Evolutionary conservation across 2,888 invertebrate species (phyloP), one percentile per base, ranked within the genome.

Genomic region (Harpalus rufipes): DNA sequence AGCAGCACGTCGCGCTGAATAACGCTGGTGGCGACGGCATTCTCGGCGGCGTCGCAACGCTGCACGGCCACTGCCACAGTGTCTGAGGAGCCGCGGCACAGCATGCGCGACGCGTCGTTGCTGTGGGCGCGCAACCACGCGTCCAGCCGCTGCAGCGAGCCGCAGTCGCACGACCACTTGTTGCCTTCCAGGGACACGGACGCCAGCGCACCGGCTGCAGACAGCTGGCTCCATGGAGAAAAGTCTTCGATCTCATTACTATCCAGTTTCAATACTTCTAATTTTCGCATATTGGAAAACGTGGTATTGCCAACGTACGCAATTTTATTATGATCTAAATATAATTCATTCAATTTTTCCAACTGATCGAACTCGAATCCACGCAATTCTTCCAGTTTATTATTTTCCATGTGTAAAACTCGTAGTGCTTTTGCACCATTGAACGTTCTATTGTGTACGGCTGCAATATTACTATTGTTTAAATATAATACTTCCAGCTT

Each of bases 151-250:
- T 93, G 93, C 81, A 96, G 93, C 88, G 95, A 94, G 89, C 93
- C 93, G 91, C 96, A 96, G 90, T 96, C 95, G 91, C 96, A 96
- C 90, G 95, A 95, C 97, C 97, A 96, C 90, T 94, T 94, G 93
- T 96, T 96, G 88, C 95, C 95, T 88, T 95, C 94, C 86, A 96
- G 92, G 83, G 95, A 94, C 87, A 96, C 94, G 89, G 93, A 94
- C 88, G 96, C 93, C 87, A 93, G 91, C 86, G 91, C 90, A 18
- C 90, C 91, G 86, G 94, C 92, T 89, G 94, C 93, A 68, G 94
- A 93, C 90, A 95, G 93, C 89, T 94, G 92, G 90, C 94, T 93
- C 89, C 90, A 90, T 88, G 96, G 95, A 89, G 94, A 93, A 90
- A 96, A 95, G 91, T 95, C 94, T 88, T 95, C 94, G 88, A 96